These are phyloP conservation scores for Drosophila birchii DNA, from an alignment of 2,888 invertebrate genomes.

Conservation along the genomic window DNA sequence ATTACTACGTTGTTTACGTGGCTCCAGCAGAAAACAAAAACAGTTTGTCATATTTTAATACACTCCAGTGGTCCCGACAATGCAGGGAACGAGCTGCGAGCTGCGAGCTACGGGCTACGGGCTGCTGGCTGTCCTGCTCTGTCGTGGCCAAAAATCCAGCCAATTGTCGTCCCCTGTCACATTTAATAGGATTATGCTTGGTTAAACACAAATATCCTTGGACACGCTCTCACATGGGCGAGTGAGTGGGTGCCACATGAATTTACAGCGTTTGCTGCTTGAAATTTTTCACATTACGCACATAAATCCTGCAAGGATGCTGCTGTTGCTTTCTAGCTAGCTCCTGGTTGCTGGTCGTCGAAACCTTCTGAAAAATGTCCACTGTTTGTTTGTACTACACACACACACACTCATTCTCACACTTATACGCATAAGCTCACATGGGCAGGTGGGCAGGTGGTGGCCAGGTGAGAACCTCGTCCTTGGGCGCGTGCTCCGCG, in stretches of 20 bases:
- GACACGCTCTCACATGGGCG: constrained; percentile 43
- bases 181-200: constrained; percentile 79
- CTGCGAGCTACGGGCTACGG: constrained; percentile 12
- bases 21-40: constrained; percentile 53
- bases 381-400: constrained; percentile 61
- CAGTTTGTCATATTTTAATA: constrained; percentile 75
- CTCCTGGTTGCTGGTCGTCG: constrained; percentile 51
- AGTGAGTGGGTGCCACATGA: constrained; percentile 54
- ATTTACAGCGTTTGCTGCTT: constrained; percentile 69
- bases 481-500: constrained; percentile 65
- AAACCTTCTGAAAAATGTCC: constrained; percentile 76
- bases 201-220: constrained; percentile 71
- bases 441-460: constrained; percentile 35
- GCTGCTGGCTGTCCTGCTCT: constrained; percentile 37
- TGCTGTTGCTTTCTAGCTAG: constrained; percentile 39
- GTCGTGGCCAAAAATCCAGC: constrained; percentile 59
- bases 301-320: constrained; percentile 72
- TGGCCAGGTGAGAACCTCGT: constrained; percentile 24
- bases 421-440: constrained; percentile 19
- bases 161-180: constrained; percentile 79
- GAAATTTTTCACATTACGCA: constrained; percentile 74
- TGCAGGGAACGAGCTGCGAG: constrained; percentile 31
- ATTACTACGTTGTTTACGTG: constrained; percentile 39
- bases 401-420: constrained; percentile 25
- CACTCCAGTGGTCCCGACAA: constrained; percentile 67